These are phyloP conservation scores for Drosophila kohkoa DNA, from an alignment of 1,140 invertebrate genomes.

Conservation along the genomic window DNA sequence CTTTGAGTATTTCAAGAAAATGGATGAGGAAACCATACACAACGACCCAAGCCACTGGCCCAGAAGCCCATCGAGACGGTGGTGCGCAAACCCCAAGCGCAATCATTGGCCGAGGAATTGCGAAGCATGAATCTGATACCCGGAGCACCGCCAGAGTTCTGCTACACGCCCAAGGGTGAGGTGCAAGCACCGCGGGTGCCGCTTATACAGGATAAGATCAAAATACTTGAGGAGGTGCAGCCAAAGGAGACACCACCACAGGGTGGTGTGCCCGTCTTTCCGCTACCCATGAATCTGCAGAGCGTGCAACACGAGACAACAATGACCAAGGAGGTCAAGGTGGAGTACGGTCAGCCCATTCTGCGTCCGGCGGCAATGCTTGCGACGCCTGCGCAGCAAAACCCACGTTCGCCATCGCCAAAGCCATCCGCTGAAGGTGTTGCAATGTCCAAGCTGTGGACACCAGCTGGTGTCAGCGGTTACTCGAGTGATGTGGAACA, in stretches of 20 bases:
- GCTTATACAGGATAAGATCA: slow-evolving; percentile 87
- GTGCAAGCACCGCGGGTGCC: slow-evolving; percentile 69
- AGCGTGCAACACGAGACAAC: slow-evolving; percentile 74
- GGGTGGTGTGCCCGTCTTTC: slow-evolving; percentile 86
- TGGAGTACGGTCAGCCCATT: slow-evolving; percentile 79
- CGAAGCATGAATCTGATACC: slow-evolving; percentile 87
- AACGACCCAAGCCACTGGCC: slow-evolving; percentile 63
- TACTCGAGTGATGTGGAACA: slow-evolving; percentile 66
- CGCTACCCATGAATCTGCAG: slow-evolving; percentile 49
- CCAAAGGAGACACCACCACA: slow-evolving; percentile 87
- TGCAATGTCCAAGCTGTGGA: slow-evolving; percentile 88
- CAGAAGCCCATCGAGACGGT: slow-evolving; percentile 65
- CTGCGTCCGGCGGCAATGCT: slow-evolving; percentile 81
- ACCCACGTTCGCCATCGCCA: slow-evolving; percentile 77
- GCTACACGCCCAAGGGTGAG: slow-evolving; percentile 87
- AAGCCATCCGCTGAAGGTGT: slow-evolving; percentile 87
- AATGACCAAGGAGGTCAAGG: slow-evolving; percentile 68
- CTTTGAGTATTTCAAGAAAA: slow-evolving; percentile 87
- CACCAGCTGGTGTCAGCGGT: slow-evolving; percentile 61
- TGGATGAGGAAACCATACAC: slow-evolving; percentile 76
- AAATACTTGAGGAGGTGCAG: slow-evolving; percentile 88
- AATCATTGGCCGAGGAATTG: slow-evolving; percentile 66
- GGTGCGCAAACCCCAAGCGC: slow-evolving; percentile 59
- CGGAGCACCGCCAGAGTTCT: slow-evolving; percentile 90
- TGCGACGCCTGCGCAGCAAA: slow-evolving; percentile 68